Conservation (phyloP, 37 sponge, comb jelly and placozoan species). For the Beroe forskalii region DNA sequence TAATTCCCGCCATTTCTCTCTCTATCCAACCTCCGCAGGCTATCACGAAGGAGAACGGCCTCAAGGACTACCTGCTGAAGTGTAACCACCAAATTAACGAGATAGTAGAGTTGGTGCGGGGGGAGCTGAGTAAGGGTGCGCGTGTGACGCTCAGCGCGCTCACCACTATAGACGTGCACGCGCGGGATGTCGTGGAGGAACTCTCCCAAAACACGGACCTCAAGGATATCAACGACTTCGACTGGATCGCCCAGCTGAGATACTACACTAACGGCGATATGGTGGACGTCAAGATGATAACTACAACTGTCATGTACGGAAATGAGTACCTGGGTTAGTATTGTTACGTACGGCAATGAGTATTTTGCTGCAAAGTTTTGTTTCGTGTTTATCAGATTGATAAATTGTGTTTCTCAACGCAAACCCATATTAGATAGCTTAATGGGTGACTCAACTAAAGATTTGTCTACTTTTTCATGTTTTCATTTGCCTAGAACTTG, state of each 20-base stretch:
- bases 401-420: too few relatives aligned
- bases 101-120: constrained; percentile 92
- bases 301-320: constrained; percentile 93
- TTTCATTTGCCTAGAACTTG: too few relatives aligned
- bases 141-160: constrained; percentile 96
- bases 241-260: constrained; percentile 97
- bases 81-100: constrained; percentile 88
- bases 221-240: constrained; percentile 75
- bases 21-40: not conserved
- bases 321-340: constrained; percentile 86
- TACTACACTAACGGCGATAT: constrained; percentile 84
- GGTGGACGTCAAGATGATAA: constrained; percentile 94
- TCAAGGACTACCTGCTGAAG: constrained; percentile 79
- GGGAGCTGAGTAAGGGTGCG: constrained; percentile 85
- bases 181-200: constrained; percentile 92
- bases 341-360: not conserved
- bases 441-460: too few relatives aligned
- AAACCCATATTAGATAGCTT: too few relatives aligned
- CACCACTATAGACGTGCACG: constrained; percentile 97
- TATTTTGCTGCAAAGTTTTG: too few relatives aligned
- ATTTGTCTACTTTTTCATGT: too few relatives aligned
- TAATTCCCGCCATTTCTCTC: too few relatives aligned
- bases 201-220: constrained; percentile 72
- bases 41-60: constrained; percentile 5
- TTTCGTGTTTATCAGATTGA: too few relatives aligned